Percentiles rank a stretch among this genome's conserved stretches.
phyloP scores from a whole-genome alignment of 1,140 invertebrate species.

The Halesus radiatus region DNA sequence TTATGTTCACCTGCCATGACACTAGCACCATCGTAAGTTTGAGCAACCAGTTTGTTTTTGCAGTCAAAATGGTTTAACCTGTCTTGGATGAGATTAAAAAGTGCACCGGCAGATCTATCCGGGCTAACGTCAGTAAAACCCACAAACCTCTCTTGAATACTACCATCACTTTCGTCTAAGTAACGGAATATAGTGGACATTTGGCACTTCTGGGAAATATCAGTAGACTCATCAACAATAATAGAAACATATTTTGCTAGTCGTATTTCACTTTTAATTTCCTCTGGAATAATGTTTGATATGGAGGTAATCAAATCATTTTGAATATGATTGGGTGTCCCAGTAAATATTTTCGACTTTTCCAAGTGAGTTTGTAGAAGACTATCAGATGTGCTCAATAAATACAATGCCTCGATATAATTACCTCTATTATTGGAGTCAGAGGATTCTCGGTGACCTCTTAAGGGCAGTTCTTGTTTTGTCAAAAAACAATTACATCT shows the following conservation, averaged over 20 bases:
- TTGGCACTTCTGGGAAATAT: neutral
- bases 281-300: too few relatives aligned
- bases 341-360: neutral
- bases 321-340: neutral
- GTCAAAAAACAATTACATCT: neutral
- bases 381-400: slow-evolving; percentile 4
- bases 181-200: too few relatives aligned
- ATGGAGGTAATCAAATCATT: too few relatives aligned
- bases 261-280: too few relatives aligned
- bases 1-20: neutral
- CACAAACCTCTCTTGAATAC: too few relatives aligned
- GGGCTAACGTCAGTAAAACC: too few relatives aligned
- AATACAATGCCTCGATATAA: slow-evolving; percentile 20
- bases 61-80: too few relatives aligned
- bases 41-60: neutral
- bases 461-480: slow-evolving; percentile 8
- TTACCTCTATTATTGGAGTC: slow-evolving; percentile 11
- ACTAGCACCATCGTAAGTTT: neutral
- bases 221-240: neutral
- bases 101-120: too few relatives aligned
- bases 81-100: too few relatives aligned
- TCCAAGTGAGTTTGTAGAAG: slow-evolving; percentile 17
- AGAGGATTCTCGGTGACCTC: neutral
- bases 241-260: neutral
- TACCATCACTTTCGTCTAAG: neutral